Base-by-base conservation (phyloP, 2,888 invertebrate species). In the Creontiades dilutus region DNA sequence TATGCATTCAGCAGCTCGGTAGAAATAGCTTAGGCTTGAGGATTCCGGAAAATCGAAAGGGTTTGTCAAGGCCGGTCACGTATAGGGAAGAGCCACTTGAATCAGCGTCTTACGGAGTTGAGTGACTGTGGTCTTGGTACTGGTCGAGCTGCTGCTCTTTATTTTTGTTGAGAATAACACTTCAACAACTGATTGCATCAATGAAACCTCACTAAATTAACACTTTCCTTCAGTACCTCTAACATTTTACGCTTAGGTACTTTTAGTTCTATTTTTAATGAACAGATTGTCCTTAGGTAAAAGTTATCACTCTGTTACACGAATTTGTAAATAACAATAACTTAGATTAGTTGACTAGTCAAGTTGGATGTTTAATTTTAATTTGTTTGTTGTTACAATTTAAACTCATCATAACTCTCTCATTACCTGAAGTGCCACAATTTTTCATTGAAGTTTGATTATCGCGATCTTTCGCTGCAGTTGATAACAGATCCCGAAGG, bases 11-110 rank as follows among this genome's bases (percentile, higher is more conserved):
- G 76, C 27, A 47, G 46, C 19, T 28, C 19, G 57, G 61, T 11
- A 37, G 9, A 85, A 85, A 85, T 28, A 85, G 27, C 55, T 61
- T n/a, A 23, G 16, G 57, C 7, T 13, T 61, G 28, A 14, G n/a
- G 57, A n/a, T 16, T 5, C 48, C 57, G 61, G 12, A n/a, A 85
- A n/a, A 9, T 28, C 7, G 5, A 1, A 23, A 61, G 61, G 61
- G 61, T 85, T 85, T 85, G 61, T 85, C 61, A 57, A 61, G 85
- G 61, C 61, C 27, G 61, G 57, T 85, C 85, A 85, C 85, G 85
- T 85, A 57, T 2, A 61, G 61, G 23, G 61, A 55, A 37, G 57
- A 57, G 61, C 85, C 85, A 85, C 85, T 85, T 85, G 61, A 37
- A 61, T 46, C 85, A 57, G 85, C 85, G 37, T 61, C 37, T 85